Conservation (phyloP, 1,140 invertebrate genomes). For the Harpegnathos saltator region DNA sequence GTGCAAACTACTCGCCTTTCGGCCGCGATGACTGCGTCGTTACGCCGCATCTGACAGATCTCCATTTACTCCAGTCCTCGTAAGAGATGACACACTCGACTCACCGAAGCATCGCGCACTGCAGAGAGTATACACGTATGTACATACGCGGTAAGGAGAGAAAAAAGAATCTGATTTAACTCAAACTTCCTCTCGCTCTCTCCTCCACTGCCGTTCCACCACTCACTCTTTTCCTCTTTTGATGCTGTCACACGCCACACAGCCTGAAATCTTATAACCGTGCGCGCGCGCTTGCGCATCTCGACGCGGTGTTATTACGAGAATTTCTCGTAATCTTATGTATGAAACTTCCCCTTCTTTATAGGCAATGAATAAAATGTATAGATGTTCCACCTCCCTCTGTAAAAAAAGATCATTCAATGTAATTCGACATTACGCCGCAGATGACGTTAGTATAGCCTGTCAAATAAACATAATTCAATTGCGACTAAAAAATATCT, state of each 20-base stretch:
- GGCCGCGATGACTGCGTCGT: constrained; percentile 33
- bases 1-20: constrained; percentile 64
- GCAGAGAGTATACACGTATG: not conserved
- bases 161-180: constrained; percentile 11
- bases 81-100: constrained; percentile 32
- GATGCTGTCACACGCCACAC: not conserved
- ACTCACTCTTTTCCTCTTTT: not conserved
- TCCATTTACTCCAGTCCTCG: constrained; percentile 64
- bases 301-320: not conserved
- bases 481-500: no score
- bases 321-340: not conserved
- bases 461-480: no score
- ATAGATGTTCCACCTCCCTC: no score
- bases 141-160: not conserved
- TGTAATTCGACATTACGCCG: no score
- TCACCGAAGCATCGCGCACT: constrained; percentile 22
- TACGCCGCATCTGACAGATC: constrained; percentile 64
- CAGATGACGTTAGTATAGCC: no score
- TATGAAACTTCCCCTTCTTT: no score
- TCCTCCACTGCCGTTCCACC: no score
- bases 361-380: no score
- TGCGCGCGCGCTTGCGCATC: constrained; percentile 28
- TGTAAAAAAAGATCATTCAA: no score
- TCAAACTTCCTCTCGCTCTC: not conserved
- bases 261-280: not conserved